Conservation (phyloP, 2,888 invertebrate species). For the Troglohyphantes excavatus region DNA sequence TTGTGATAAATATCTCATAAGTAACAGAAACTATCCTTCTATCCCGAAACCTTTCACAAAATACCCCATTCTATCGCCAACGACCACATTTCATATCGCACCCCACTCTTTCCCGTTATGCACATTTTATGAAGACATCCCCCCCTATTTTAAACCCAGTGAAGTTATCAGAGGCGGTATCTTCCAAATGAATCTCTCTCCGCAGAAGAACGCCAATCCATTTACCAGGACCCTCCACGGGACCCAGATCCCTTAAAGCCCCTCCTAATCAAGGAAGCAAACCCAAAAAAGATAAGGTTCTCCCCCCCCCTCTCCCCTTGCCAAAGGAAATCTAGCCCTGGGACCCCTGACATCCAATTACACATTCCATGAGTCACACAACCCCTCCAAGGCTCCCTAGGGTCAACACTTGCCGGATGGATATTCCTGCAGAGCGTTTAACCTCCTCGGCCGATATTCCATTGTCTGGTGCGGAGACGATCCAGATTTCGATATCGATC, state of each 20-base stretch:
- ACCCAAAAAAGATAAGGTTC: constrained; percentile 68
- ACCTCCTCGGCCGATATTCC: constrained; percentile 14
- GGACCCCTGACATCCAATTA: constrained; percentile 78
- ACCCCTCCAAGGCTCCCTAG: constrained; percentile 55
- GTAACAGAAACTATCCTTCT: too few species aligned
- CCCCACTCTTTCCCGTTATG: background rate
- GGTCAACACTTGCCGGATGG: constrained; percentile 68
- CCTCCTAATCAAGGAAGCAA: constrained; percentile 59
- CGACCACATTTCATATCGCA: background rate
- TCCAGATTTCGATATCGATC: constrained; percentile 48
- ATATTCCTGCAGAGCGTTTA: constrained; percentile 28
- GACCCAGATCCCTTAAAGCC: constrained; percentile 41
- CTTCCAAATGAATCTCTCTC: constrained; percentile 54
- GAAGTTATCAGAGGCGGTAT: constrained; percentile 41
- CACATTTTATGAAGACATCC: constrained; percentile 1
- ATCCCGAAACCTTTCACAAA: too few species aligned
- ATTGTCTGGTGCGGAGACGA: constrained; percentile 7
- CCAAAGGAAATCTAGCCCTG: constrained; percentile 40
- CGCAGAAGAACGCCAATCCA: background rate
- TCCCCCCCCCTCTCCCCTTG: background rate
- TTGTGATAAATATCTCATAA: too few species aligned
- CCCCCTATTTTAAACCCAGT: constrained; percentile 43
- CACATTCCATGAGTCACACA: constrained; percentile 74
- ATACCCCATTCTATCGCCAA: too few species aligned
- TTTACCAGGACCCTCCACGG: constrained; percentile 19